Base-by-base conservation (phyloP, 1,140 invertebrate genomes). In the Musca domestica region DNA sequence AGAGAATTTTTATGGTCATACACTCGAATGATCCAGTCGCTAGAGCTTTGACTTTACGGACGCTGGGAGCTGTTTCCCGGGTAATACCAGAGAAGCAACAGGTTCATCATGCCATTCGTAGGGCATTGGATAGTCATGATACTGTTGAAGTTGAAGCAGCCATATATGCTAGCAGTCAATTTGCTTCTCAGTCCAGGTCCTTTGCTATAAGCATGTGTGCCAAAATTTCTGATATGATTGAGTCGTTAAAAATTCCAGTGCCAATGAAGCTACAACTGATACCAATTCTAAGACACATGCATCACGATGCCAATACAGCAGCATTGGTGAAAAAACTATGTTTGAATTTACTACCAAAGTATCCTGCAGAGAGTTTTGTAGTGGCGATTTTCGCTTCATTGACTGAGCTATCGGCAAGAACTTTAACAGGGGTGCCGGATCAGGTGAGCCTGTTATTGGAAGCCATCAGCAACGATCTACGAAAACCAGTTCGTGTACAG, bases 1-100 rank as follows among this genome's bases (percentile, higher is more conserved):
- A 92, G 66, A 85, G 95, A 73, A 91, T 98, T n/a, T 97, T 93
- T 76, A 92, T 92, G 80, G 96, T 99, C 1, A 93, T 95, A 76
- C 95, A 98, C 81, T 96, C 95, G 4, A 99, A 99, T 84, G 96
- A 99, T 85, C 95, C 95, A 0, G 91, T 98, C 34, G 96, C 96
- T 0, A 86, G 96, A 76, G 94, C 95, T 1, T 83, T 98, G 0
- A 95, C 95, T 0, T 80, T 99, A 17, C 86, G 93, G 73, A 96
- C 94, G 0, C 84, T 98, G 27, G 96, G 95, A 1, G 95, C 93
- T 68, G 91, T 98, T 46, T 94, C 95, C 3, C 89, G 90, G 20
- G 95, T 98, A 48, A 96, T 98, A 72, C 91, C 94, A 6, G 95
- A 98, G 83, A 87, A 92, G 72, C 95, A 95, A 77, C 94, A 95